Base-by-base conservation (phyloP, 2,888 invertebrate species). In the Margaritifera margaritifera region DNA sequence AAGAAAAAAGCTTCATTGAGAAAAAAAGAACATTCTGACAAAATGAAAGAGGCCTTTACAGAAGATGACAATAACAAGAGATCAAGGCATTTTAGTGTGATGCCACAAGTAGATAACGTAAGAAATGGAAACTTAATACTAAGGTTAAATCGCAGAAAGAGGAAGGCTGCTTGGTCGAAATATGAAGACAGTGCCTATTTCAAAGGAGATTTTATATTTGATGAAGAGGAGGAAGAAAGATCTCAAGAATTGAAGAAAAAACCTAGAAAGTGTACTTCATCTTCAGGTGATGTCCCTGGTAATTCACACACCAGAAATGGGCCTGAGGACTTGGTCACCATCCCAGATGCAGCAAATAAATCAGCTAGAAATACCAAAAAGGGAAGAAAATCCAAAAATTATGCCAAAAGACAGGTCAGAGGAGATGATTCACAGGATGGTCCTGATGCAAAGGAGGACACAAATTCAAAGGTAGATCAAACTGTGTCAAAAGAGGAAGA, bases 201-300 rank as follows among this genome's bases (percentile, higher is more conserved):
- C 69, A 70, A 77, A 62, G 72, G 74, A 57, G 77, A 77, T 58
- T 74, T 77, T 71, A 64, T 77, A n/a, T 77, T 77, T 69, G 70
- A 68, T 55, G 79, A 79, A 8, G 72, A 72, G 51, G 69, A 71
- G 55, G 64, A 71, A 18, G 69, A 72, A 24, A 64, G 64, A 25
- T 24, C 62, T 31, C 62, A 57, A 67, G 66, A 68, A 59, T 59
- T 67, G 19, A 71, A 77, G 57, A 72, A 62, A 67, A 75, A 71
- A 64, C 15, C 54, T 15, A 50, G 64, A 18, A 68, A 67, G 24
- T 64, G 53, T 27, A n/a, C 20, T 27, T 19, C 60, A 27, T 18
- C 2, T 8, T 54, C 52, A 55, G 64, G 42, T 31, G 42, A 22
- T 60, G 19, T 22, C 24, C 20, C n/a, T n/a, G 56, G 56, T 4